phyloP scores from a whole-genome alignment of 2,797 vertebrate species.

The Acanthiza pusilla region DNA sequence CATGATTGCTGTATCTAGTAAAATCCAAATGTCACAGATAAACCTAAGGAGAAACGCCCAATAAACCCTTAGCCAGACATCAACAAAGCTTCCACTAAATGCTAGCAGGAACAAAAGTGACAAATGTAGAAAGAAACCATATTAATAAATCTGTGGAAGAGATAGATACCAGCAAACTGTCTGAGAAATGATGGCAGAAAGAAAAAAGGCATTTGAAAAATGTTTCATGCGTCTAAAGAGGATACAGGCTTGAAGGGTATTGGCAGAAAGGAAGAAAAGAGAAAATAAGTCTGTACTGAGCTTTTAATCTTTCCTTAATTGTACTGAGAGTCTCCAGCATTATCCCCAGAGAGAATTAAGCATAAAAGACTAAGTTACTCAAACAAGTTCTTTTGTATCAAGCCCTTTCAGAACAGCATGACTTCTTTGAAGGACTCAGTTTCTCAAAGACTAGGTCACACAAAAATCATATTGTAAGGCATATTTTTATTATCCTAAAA shows the following conservation, averaged over 20 bases:
- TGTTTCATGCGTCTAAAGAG: neutral
- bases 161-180: neutral
- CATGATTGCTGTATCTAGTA: neutral
- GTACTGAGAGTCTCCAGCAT: conserved; percentile 15
- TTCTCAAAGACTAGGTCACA: conserved; percentile 8
- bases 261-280: conserved; percentile 11
- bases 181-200: neutral
- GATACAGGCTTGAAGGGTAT: conserved; percentile 5
- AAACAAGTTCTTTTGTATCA: conserved; percentile 33
- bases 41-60: neutral
- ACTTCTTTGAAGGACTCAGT: neutral
- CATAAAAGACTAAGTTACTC: conserved; percentile 31
- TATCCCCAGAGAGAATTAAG: conserved; percentile 40
- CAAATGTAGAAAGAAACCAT: neutral
- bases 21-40: neutral
- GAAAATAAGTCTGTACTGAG: conserved; percentile 47
- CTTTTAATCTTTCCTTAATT: conserved; percentile 59
- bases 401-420: neutral
- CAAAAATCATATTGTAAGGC: neutral
- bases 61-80: neutral
- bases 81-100: neutral
- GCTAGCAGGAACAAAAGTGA: neutral
- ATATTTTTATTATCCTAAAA: neutral
- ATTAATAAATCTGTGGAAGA: neutral
- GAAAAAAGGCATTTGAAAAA: conserved; percentile 30